Evolutionary conservation across 2,797 vertebrate genomes (phyloP).

Genomic region (Cyclopterus lumpus): DNA sequence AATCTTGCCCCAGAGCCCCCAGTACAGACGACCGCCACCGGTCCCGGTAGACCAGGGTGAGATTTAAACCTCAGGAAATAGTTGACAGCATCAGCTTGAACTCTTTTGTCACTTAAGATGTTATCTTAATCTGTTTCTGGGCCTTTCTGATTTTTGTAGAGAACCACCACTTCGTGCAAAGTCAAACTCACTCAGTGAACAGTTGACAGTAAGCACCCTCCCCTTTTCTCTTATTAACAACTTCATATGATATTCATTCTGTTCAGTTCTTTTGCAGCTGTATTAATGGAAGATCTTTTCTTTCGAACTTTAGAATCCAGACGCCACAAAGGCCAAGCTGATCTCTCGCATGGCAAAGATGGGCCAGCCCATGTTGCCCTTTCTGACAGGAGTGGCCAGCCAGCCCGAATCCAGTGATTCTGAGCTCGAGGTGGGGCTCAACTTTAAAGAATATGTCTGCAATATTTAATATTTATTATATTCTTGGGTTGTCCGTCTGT

Average conservation of each 20-base stretch:
- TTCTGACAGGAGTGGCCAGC: slow-evolving; percentile 83
- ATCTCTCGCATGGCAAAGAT: slow-evolving; percentile 99
- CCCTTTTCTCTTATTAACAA: neutral
- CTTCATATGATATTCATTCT: rapidly evolving
- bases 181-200: slow-evolving; percentile 93
- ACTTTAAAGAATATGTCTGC: no score
- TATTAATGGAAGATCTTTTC: neutral
- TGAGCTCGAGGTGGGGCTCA: slow-evolving; percentile 88
- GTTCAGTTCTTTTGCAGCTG: neutral
- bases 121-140: neutral
- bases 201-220: slow-evolving; percentile 84
- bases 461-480: neutral
- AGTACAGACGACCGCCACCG: slow-evolving; percentile 72
- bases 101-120: neutral
- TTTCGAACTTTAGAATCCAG: slow-evolving; percentile 86
- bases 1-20: slow-evolving; percentile 79
- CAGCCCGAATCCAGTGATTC: slow-evolving; percentile 96
- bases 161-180: slow-evolving; percentile 89
- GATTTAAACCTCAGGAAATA: slow-evolving; percentile 15
- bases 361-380: slow-evolving; percentile 97
- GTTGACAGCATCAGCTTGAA: neutral
- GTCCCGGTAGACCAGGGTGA: slow-evolving; percentile 88
- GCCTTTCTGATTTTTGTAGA: slow-evolving; percentile 70
- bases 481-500: neutral
- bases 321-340: slow-evolving; percentile 93